A percentile compares a stretch with the other conserved stretches of the same genome.
phyloP scores from a whole-genome alignment of 2,113 vertebrate genomes.

The Xerus inauris region DNA sequence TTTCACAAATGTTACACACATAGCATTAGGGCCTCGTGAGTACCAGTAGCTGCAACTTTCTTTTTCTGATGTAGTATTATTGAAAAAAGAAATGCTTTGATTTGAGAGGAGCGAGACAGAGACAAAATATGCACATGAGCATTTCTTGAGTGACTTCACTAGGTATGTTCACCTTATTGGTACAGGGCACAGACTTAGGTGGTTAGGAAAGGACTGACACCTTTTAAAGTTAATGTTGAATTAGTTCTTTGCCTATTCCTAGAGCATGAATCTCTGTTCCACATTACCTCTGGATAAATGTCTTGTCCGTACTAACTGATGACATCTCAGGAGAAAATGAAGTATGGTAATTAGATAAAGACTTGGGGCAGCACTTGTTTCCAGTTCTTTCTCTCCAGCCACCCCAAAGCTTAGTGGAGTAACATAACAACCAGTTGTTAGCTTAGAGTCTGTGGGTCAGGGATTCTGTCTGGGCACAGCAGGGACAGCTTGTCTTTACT shows the following conservation, averaged over 20 bases:
- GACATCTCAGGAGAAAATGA: background rate
- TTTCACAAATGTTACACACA: background rate
- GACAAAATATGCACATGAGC: too few species aligned
- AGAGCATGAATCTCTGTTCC: background rate
- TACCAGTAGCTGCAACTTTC: background rate
- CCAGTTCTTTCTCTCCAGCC: background rate
- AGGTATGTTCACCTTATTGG: background rate
- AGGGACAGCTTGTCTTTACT: conserved; percentile 43
- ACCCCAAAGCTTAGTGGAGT: background rate
- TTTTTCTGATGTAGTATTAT: background rate
- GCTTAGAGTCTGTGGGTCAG: background rate
- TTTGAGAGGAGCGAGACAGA: background rate
- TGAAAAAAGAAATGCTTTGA: background rate
- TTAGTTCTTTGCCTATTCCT: background rate
- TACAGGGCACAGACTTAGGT: background rate
- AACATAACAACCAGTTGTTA: background rate
- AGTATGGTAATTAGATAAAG: background rate
- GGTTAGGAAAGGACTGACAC: background rate
- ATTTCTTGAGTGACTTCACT: background rate
- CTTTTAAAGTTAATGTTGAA: background rate
- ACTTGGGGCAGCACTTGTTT: background rate
- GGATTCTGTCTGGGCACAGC: conserved; percentile 17
- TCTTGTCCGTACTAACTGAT: background rate
- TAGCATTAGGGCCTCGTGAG: background rate
- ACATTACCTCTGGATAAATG: background rate